phyloP scores from a whole-genome alignment of 2,113 vertebrate species.

The Tor tambroides region DNA sequence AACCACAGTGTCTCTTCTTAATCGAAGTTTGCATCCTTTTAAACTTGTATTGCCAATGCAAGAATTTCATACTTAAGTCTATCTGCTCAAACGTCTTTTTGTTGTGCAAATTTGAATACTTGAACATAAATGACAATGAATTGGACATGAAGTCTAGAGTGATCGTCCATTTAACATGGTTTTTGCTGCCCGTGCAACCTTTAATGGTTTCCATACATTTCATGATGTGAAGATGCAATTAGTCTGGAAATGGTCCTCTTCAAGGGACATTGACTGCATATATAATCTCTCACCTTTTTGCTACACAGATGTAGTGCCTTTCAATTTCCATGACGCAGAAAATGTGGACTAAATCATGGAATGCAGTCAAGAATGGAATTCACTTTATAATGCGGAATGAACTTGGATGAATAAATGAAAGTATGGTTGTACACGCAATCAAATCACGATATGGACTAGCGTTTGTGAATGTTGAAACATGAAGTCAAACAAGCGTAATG shows the following conservation, averaged over 20 bases:
- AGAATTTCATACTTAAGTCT: neutral
- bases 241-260: neutral
- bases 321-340: too few species aligned
- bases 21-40: neutral
- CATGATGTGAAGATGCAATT: neutral
- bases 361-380: too few species aligned
- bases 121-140: neutral
- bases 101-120: neutral
- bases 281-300: too few species aligned
- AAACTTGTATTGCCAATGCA: neutral
- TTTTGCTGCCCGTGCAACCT: neutral
- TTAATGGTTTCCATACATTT: slow-evolving; percentile 1
- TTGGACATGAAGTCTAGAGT: neutral
- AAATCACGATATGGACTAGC: too few species aligned
- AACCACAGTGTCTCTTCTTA: neutral
- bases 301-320: too few species aligned
- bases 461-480: too few species aligned
- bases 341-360: too few species aligned
- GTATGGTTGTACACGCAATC: too few species aligned
- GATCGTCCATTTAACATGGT: neutral
- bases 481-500: too few species aligned
- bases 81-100: neutral
- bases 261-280: neutral
- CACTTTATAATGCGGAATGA: too few species aligned
- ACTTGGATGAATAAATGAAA: too few species aligned